Evolutionary conservation across 2,113 vertebrate species (phyloP).

Genomic region (Cathartes aura): DNA sequence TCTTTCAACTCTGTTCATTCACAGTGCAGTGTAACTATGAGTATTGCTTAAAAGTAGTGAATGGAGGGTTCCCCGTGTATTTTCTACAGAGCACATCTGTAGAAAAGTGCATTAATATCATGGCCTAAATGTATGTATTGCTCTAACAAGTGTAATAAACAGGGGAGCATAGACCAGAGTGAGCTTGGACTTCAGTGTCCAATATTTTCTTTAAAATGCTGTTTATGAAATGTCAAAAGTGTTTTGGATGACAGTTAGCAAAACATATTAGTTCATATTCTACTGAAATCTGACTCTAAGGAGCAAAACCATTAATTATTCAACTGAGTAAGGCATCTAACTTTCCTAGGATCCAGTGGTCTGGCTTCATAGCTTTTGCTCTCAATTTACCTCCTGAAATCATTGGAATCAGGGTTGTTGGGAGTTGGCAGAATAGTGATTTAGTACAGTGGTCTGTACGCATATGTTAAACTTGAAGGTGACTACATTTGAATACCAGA

Average conservation of each 20-base stretch:
- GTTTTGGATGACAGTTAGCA: not conserved
- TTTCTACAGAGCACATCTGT: not conserved
- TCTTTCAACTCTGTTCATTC: not conserved
- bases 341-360: not conserved
- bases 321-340: not conserved
- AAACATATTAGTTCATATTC: not conserved
- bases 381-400: not conserved
- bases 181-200: not conserved
- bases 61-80: not conserved
- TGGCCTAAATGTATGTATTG: not conserved
- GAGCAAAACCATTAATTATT: not conserved
- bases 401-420: not conserved
- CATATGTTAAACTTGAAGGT: not conserved
- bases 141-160: not conserved
- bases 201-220: not conserved
- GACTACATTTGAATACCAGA: not conserved
- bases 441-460: not conserved
- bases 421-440: not conserved
- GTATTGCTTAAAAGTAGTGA: not conserved
- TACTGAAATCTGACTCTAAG: not conserved
- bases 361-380: not conserved
- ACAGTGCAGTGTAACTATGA: not conserved
- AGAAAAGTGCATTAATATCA: not conserved
- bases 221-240: not conserved
- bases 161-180: not conserved